Percentiles rank a stretch among this genome's conserved stretches.
Conservation (phyloP, 2,888 invertebrate genomes). For the Taphrorychus bicolor region DNA sequence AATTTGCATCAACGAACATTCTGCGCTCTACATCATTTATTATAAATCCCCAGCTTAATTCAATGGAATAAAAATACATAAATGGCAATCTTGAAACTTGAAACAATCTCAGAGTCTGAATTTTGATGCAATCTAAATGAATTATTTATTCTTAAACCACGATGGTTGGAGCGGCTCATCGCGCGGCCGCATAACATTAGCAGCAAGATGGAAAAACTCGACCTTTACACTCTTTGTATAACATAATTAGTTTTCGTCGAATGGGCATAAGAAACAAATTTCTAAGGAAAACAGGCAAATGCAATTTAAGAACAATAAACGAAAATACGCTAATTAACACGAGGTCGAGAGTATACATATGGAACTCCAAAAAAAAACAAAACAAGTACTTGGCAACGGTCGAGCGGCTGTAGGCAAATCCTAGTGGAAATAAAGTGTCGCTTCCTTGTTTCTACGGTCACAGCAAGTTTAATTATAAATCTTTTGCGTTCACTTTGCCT, state of each 20-base stretch:
- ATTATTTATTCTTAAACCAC: conserved; percentile 10
- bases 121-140: not conserved
- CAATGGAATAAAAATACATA: not conserved
- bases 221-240: too few relatives aligned
- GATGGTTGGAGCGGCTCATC: too few relatives aligned
- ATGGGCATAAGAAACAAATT: too few relatives aligned
- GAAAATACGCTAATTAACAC: not conserved
- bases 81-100: not conserved
- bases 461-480: conserved; percentile 1
- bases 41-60: not conserved
- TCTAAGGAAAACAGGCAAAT: not conserved
- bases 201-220: too few relatives aligned
- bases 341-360: not conserved
- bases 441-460: conserved; percentile 14
- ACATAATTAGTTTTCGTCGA: too few relatives aligned
- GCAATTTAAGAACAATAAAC: not conserved
- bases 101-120: not conserved
- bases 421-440: conserved; percentile 3
- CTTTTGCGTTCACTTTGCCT: conserved; percentile 24
- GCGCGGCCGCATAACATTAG: too few relatives aligned
- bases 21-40: not conserved
- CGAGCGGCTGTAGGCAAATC: not conserved
- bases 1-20: too few relatives aligned
- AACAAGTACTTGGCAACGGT: not conserved
- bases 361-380: not conserved